A percentile compares a stretch with the other conserved stretches of the same genome.
Evolutionary conservation across 2,888 invertebrate genomes (phyloP).

Genomic region (Parnassius orleans): DNA sequence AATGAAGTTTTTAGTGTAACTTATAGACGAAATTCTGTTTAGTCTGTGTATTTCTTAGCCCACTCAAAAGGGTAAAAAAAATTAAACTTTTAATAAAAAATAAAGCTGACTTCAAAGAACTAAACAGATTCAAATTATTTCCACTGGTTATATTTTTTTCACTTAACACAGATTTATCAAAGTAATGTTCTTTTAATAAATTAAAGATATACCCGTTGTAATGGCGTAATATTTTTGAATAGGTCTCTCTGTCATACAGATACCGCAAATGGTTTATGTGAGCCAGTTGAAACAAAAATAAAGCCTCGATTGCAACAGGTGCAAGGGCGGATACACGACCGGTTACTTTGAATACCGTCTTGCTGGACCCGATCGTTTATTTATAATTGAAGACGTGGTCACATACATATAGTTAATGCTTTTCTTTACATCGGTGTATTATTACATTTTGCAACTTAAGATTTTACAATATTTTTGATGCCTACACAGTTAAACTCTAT

Average conservation of each 20-base stretch:
- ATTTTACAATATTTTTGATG: neutral
- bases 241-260: slow-evolving; percentile 5
- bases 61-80: no score
- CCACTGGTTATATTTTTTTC: no score
- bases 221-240: neutral
- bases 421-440: slow-evolving; percentile 1
- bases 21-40: no score
- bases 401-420: slow-evolving; percentile 1
- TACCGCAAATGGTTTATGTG: slow-evolving; percentile 18
- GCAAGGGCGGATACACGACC: slow-evolving; percentile 34
- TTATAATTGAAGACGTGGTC: slow-evolving; percentile 7
- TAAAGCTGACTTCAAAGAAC: no score
- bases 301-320: slow-evolving; percentile 33
- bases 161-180: no score
- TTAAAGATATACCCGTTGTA: neutral
- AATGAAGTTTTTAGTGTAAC: no score
- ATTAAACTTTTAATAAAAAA: no score
- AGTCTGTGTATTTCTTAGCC: no score
- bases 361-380: slow-evolving; percentile 18
- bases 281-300: slow-evolving; percentile 29
- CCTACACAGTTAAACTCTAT: neutral
- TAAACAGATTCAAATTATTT: no score
- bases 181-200: no score
- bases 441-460: slow-evolving; percentile 1
- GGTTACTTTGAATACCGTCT: slow-evolving; percentile 29